These are phyloP conservation scores for Notoglanidium macrostoma DNA, from an alignment of 2,797 vertebrate species.

Conservation along the genomic window DNA sequence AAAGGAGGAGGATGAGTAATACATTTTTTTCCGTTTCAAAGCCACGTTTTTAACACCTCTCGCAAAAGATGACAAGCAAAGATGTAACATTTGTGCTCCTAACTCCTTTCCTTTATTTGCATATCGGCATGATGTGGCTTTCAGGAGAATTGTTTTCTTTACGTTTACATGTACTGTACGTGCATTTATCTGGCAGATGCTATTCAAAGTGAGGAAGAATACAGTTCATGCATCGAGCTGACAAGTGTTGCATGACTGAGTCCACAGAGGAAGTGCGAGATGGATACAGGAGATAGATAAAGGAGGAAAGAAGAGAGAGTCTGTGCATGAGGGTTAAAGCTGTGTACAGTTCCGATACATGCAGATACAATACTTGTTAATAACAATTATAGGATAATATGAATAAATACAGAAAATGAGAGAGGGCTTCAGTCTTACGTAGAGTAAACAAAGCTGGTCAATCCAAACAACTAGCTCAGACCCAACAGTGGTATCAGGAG, in stretches of 20 bases:
- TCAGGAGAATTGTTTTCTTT: not conserved
- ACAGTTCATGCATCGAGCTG: not conserved
- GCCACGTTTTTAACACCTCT: not conserved
- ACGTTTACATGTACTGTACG: not conserved
- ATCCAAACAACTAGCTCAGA: not conserved
- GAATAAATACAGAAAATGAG: not conserved
- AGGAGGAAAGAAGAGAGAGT: not conserved
- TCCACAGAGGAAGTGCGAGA: not conserved
- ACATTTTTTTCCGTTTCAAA: not conserved
- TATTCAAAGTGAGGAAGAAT: slow-evolving; percentile 3
- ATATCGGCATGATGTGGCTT: not conserved
- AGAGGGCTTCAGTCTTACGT: not conserved
- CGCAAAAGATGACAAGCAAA: not conserved
- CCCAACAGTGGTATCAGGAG: not conserved
- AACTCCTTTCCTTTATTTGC: not conserved
- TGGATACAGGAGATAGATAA: not conserved
- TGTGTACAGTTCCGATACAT: not conserved
- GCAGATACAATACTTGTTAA: not conserved
- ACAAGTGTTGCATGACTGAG: not conserved
- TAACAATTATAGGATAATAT: not conserved
- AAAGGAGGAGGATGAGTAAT: slow-evolving; percentile 18
- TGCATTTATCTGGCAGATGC: not conserved
- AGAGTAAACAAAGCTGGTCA: not conserved
- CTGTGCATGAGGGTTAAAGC: not conserved
- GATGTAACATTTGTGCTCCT: not conserved